Conservation (phyloP, 2,888 invertebrate genomes). For the Pristionchus japonicus region DNA sequence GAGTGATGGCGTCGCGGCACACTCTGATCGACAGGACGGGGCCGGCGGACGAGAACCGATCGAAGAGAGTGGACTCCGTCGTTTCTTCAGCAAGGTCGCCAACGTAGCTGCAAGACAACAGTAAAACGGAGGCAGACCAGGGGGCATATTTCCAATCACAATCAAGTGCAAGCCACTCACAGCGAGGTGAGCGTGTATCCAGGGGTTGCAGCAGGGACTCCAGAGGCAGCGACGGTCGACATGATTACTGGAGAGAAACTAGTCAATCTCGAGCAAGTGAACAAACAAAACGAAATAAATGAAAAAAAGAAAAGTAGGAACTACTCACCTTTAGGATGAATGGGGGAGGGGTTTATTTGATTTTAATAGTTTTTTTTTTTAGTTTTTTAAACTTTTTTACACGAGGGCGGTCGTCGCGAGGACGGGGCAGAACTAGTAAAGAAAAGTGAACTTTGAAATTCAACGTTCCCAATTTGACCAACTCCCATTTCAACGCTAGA, state of each 20-base stretch:
- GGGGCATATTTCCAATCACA: neutral
- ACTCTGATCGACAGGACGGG: conserved; percentile 98
- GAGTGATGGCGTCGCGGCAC: conserved; percentile 96
- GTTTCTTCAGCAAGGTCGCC: conserved; percentile 98
- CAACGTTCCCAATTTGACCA: neutral
- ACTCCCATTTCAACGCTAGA: neutral
- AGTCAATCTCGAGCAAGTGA: neutral
- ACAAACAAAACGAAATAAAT: neutral
- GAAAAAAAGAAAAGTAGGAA: neutral
- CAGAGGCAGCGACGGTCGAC: conserved; percentile 49
- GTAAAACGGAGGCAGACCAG: neutral
- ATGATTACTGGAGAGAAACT: neutral
- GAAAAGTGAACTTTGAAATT: neutral
- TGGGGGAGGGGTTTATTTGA: neutral
- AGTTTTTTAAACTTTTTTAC: neutral
- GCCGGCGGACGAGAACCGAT: conserved; percentile 98
- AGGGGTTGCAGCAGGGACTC: conserved; percentile 49
- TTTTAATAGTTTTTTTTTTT: no score
- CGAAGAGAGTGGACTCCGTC: conserved; percentile 98
- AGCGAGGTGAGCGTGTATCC: conserved; percentile 88
- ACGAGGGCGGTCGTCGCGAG: neutral
- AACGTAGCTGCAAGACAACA: conserved; percentile 84
- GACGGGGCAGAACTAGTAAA: neutral
- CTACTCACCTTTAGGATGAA: neutral
- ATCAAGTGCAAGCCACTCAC: conserved; percentile 48